Conservation (phyloP, 2,797 vertebrate species). For the Paratrypauchen microcephalus region DNA sequence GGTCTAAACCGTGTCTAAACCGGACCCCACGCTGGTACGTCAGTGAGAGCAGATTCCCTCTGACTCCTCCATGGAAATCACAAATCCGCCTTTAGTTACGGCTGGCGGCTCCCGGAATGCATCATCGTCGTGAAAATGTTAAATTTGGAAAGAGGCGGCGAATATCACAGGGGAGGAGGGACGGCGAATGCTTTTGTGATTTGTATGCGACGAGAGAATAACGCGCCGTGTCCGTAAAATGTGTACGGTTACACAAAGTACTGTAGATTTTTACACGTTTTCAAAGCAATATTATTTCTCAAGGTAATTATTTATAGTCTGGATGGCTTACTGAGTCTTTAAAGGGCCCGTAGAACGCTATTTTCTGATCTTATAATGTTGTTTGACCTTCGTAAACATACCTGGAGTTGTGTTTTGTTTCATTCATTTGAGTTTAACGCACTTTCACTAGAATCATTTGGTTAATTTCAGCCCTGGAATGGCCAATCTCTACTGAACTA, state of each 20-base stretch:
- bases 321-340: background rate
- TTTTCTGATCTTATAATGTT: too few relatives aligned
- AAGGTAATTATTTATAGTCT: background rate
- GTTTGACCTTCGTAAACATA: too few relatives aligned
- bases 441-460: too few relatives aligned
- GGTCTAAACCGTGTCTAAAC: slow-evolving; percentile 24
- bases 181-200: background rate
- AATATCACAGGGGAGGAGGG: background rate
- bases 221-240: background rate
- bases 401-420: too few relatives aligned
- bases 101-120: slow-evolving; percentile 21
- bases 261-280: slow-evolving; percentile 1
- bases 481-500: too few relatives aligned
- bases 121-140: slow-evolving; percentile 28
- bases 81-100: slow-evolving; percentile 20
- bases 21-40: slow-evolving; percentile 22
- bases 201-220: slow-evolving; percentile 5
- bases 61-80: slow-evolving; percentile 18
- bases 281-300: background rate
- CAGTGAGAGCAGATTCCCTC: slow-evolving; percentile 22
- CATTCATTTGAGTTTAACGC: too few relatives aligned
- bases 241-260: background rate
- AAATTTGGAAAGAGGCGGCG: slow-evolving; percentile 17
- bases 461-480: too few relatives aligned
- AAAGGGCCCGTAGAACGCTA: too few relatives aligned